Percentiles rank a stretch among this genome's conserved stretches.
Conservation (phyloP, 2,888 invertebrate species). For the Molorchus minor region DNA sequence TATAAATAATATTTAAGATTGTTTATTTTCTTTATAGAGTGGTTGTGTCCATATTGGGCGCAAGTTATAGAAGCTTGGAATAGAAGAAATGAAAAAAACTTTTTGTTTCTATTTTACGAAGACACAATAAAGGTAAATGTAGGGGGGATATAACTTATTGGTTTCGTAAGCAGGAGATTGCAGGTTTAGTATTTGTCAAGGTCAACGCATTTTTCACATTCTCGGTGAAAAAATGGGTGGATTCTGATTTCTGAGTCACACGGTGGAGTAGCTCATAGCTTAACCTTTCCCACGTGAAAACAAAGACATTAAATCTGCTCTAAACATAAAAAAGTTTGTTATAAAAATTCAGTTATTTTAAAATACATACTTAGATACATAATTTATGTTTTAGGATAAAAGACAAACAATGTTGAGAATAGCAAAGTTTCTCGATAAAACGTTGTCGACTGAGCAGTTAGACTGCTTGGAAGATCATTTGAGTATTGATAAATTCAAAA, state of each 20-base stretch:
- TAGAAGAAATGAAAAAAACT: conserved; percentile 69
- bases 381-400: conserved; percentile 30
- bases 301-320: no score
- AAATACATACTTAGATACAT: neutral
- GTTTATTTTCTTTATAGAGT: conserved; percentile 11
- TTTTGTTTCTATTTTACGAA: conserved; percentile 79
- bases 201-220: no score
- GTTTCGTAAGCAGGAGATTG: neutral
- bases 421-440: conserved; percentile 19
- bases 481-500: conserved; percentile 77
- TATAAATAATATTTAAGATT: neutral
- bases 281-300: no score
- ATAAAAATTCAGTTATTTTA: neutral
- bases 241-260: no score
- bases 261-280: no score
- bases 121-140: conserved; percentile 70
- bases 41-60: conserved; percentile 71
- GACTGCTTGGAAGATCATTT: conserved; percentile 22
- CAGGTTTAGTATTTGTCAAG: no score
- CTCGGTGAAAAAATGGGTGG: no score
- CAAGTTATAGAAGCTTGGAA: conserved; percentile 79
- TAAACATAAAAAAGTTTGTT: no score
- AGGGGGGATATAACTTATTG: conserved; percentile 39
- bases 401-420: conserved; percentile 13
- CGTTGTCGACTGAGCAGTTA: conserved; percentile 11